A percentile compares a stretch with the other conserved stretches of the same genome.
Evolutionary conservation across 2,888 invertebrate genomes (phyloP).

Genomic region (Pteria penguin): DNA sequence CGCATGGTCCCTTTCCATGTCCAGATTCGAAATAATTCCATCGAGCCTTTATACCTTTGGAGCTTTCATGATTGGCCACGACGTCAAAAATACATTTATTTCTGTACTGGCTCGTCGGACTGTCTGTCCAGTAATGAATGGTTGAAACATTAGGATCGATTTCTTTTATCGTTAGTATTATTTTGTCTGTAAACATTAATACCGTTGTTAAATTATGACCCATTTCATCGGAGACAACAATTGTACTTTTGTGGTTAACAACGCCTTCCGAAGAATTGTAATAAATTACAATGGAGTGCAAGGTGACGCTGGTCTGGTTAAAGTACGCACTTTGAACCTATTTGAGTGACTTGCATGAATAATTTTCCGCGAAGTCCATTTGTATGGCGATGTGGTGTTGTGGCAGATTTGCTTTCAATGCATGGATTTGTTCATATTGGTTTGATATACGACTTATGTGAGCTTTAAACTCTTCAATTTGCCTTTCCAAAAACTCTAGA

Average conservation of each 20-base stretch:
- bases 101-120: slow-evolving; percentile 48
- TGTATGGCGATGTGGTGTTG: no score
- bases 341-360: slow-evolving; percentile 37
- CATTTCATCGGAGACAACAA: no score
- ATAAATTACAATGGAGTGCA: slow-evolving; percentile 38
- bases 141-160: slow-evolving; percentile 1
- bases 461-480: neutral
- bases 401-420: no score
- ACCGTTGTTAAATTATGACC: slow-evolving; percentile 30
- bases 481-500: no score
- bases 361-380: slow-evolving; percentile 55
- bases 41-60: slow-evolving; percentile 26
- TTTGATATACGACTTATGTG: slow-evolving; percentile 3
- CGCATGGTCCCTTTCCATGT: slow-evolving; percentile 51
- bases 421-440: slow-evolving; percentile 25
- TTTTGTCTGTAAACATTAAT: slow-evolving; percentile 20
- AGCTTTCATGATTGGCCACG: slow-evolving; percentile 37
- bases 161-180: slow-evolving; percentile 26
- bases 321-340: slow-evolving; percentile 49
- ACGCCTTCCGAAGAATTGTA: slow-evolving; percentile 9
- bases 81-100: slow-evolving; percentile 44
- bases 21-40: slow-evolving; percentile 56
- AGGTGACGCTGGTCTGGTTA: slow-evolving; percentile 30
- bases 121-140: slow-evolving; percentile 51
- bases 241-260: no score